These are phyloP conservation scores for Amphimedon queenslandica DNA, from an alignment of 37 sponge, comb jelly and placozoan species.

Conservation along the genomic window DNA sequence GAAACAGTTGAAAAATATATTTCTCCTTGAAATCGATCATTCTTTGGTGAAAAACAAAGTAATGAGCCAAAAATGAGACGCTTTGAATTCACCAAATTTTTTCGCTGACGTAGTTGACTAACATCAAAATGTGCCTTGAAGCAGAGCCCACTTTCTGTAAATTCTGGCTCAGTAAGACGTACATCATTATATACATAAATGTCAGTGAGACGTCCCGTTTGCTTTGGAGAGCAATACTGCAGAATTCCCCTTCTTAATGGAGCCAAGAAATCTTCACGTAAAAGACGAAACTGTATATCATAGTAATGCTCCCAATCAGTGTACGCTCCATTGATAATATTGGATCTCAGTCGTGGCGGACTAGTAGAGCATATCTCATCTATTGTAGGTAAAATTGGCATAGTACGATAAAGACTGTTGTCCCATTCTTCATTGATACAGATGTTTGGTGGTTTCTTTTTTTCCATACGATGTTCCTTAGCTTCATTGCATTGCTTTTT, in stretches of 20 bases:
- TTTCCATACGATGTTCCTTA: not conserved
- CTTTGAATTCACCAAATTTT: conserved; percentile 67
- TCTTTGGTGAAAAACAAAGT: conserved; percentile 62
- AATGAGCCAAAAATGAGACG: conserved; percentile 80
- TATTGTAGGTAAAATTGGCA: conserved; percentile 50
- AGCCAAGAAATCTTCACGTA: conserved; percentile 87
- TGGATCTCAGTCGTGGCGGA: conserved; percentile 46
- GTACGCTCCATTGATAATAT: conserved; percentile 54
- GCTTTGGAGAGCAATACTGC: conserved; percentile 29
- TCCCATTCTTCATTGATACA: conserved; percentile 19
- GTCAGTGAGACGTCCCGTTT: conserved; percentile 36
- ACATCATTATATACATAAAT: conserved; percentile 58
- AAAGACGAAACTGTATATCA: conserved; percentile 80
- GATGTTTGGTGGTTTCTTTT: not conserved
- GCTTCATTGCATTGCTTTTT: not conserved
- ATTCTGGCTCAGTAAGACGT: conserved; percentile 24
- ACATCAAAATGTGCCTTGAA: conserved; percentile 53
- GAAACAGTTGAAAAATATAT: conserved; percentile 67
- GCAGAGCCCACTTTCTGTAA: conserved; percentile 34
- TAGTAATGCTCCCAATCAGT: conserved; percentile 70
- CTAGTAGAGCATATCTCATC: conserved; percentile 30
- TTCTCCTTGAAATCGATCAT: conserved; percentile 16
- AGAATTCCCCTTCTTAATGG: conserved; percentile 75
- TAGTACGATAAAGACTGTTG: conserved; percentile 27
- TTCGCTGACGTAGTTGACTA: not conserved